Evolutionary conservation across 2,888 invertebrate species (phyloP), one percentile per base, ranked within the genome.

Genomic region (Amblyjoppa proteus): DNA sequence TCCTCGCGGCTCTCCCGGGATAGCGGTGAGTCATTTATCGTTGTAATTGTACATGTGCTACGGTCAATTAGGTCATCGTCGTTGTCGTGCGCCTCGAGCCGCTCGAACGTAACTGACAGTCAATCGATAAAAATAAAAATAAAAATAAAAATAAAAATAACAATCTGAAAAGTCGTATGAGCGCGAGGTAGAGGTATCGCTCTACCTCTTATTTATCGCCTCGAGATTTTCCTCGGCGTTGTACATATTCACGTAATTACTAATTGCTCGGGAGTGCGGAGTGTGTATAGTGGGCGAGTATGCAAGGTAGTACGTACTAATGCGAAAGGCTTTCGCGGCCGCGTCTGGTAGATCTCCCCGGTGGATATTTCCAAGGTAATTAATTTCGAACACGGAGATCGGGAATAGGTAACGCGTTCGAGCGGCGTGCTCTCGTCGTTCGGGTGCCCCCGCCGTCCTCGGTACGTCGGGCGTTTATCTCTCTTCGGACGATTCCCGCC

Each of bases 371-470:
- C 78, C 77, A 81, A 77, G 70, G 85, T 82, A 85, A 85, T 85
- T 85, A 85, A 81, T 85, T 85, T 82, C 53, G 78, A 79, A 82
- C 64, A 82, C 69, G 78, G 74, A 78, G 74, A 85, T 77, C 53
- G 49, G 80, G 64, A 75, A 85, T 75, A 74, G 69, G 77, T 78
- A 81, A 75, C 45, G 81, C 81, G 81, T 73, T 84, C 81, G 73
- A 84, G 69, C 68, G 34, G 56, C 38, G 38, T 73, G 53, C 73
- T 84, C 84, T 73, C 77, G 81, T 73, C 75, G 78, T 82, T 78
- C 45, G 64, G 20, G 41, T 66, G 76, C 64, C 58, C 76, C 71
- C 20, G 51, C 66, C 16, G 7, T 45, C 53, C 53, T 31, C 61
- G 13, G 28, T 64, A 5, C 61, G 20, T 20, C 28, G 28, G 64